These are phyloP conservation scores for Neoarius graeffei DNA, from an alignment of 2,113 vertebrate genomes.

Conservation along the genomic window DNA sequence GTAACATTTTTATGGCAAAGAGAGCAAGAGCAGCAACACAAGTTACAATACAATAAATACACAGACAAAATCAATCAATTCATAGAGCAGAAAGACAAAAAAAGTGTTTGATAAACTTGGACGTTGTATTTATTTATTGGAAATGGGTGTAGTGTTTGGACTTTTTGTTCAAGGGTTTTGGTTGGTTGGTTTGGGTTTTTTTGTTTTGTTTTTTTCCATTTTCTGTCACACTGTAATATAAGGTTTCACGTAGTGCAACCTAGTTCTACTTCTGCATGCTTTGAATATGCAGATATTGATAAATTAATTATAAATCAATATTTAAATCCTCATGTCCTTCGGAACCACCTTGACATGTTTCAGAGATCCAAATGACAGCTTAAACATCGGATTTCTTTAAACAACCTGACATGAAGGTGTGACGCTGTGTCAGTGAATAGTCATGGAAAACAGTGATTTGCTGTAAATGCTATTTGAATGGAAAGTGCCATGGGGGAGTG, in stretches of 20 bases:
- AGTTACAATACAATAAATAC: background rate
- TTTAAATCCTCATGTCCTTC: conserved; percentile 3
- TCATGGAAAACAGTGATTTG: conserved; percentile 15
- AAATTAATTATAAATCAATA: conserved; percentile 5
- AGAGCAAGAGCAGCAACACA: background rate
- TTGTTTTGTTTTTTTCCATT: background rate
- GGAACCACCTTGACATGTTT: conserved; percentile 1
- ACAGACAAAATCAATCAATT: background rate
- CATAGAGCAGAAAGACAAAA: background rate
- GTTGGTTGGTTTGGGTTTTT: too few species aligned
- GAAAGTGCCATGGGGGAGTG: conserved; percentile 31
- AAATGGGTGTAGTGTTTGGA: background rate
- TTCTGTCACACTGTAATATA: background rate
- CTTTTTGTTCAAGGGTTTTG: background rate
- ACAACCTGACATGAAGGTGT: conserved; percentile 13
- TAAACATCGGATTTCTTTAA: background rate
- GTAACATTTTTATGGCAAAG: background rate
- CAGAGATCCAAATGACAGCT: background rate
- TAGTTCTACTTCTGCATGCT: conserved; percentile 3
- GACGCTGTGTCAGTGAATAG: background rate
- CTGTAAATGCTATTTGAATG: conserved; percentile 24
- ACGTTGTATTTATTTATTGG: background rate
- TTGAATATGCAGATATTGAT: conserved; percentile 23
- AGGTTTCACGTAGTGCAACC: conserved; percentile 7
- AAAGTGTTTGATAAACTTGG: background rate